Percentiles rank a stretch among this genome's conserved stretches.
These are phyloP conservation scores for Hylaea fasciaria DNA, from an alignment of 2,888 invertebrate species.

Conservation along the genomic window DNA sequence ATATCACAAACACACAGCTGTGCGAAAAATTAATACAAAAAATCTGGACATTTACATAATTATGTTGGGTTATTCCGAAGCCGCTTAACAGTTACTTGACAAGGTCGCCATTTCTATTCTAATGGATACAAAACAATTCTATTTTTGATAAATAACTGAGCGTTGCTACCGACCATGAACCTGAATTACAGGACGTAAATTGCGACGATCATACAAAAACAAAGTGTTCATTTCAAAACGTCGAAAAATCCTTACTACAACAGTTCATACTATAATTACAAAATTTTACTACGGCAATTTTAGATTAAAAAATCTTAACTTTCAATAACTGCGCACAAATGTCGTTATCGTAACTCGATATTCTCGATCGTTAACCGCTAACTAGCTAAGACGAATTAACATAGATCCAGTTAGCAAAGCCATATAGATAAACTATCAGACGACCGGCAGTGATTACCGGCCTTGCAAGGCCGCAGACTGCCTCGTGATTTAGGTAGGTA, in stretches of 20 bases:
- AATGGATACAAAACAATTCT: constrained; percentile 5
- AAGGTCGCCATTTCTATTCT: constrained; percentile 56
- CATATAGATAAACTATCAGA: constrained; percentile 28
- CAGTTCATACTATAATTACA: too few relatives aligned
- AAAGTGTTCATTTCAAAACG: too few relatives aligned
- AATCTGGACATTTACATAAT: constrained; percentile 57
- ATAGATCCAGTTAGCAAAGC: constrained; percentile 30
- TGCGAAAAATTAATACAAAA: constrained; percentile 51
- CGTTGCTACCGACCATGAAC: constrained; percentile 28
- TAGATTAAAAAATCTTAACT: too few relatives aligned
- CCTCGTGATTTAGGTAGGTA: constrained; percentile 20
- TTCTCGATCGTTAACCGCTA: not conserved
- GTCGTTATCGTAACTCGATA: not conserved
- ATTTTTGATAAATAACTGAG: not conserved
- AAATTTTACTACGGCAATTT: too few relatives aligned
- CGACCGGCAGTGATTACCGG: constrained; percentile 32
- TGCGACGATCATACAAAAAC: too few relatives aligned
- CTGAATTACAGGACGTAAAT: not conserved
- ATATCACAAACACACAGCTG: constrained; percentile 54
- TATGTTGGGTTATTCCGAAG: constrained; percentile 59
- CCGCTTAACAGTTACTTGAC: constrained; percentile 65
- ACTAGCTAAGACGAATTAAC: constrained; percentile 25
- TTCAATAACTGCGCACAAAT: too few relatives aligned
- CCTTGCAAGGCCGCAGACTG: constrained; percentile 44
- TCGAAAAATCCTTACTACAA: too few relatives aligned